Evolutionary conservation across 2,113 vertebrate genomes (phyloP).

Genomic region (Dicaeum eximium): DNA sequence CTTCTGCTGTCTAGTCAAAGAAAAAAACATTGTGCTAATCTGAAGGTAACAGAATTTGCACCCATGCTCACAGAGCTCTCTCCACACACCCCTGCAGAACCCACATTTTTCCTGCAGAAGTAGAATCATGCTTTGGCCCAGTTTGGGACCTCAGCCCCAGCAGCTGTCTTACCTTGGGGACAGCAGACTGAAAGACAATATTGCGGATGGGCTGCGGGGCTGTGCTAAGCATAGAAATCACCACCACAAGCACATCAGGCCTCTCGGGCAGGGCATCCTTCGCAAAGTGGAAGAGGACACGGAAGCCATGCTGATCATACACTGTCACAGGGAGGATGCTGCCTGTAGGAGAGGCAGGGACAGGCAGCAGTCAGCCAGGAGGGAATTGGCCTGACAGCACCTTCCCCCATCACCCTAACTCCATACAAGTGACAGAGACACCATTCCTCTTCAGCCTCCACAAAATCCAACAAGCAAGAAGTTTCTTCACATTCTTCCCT

Average conservation of each 20-base stretch:
- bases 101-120: neutral
- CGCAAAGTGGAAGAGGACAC: slow-evolving; percentile 93
- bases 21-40: neutral
- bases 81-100: neutral
- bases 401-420: neutral
- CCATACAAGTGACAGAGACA: neutral
- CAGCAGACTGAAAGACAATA: slow-evolving; percentile 94
- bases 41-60: neutral
- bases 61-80: neutral
- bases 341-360: slow-evolving; percentile 71
- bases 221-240: slow-evolving; percentile 95
- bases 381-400: neutral
- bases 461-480: neutral
- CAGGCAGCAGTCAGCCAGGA: neutral
- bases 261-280: slow-evolving; percentile 84
- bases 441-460: neutral
- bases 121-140: neutral
- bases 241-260: slow-evolving; percentile 90
- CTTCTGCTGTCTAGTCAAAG: neutral
- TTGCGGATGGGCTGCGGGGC: slow-evolving; percentile 87
- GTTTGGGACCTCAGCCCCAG: neutral
- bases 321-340: slow-evolving; percentile 91
- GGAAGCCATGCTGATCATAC: slow-evolving; percentile 92
- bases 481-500: neutral
- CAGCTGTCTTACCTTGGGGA: slow-evolving; percentile 83